Evolutionary conservation across 2,797 vertebrate species (phyloP), one percentile per base, ranked within the genome.

Genomic region (Psittacula echo): DNA sequence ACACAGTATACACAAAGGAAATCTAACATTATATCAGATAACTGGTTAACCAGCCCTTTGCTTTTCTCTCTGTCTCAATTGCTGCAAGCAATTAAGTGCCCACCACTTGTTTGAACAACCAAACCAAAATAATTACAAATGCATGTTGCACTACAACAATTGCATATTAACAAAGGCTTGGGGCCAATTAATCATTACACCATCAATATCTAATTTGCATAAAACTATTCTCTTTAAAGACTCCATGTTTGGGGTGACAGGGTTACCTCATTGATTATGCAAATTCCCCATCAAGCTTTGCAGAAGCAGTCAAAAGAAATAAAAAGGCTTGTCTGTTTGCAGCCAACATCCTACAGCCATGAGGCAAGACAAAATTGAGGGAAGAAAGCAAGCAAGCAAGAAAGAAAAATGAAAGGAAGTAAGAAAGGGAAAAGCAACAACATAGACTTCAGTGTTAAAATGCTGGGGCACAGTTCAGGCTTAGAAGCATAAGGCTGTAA

Each of bases 201-300:
- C 98, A 98, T 99, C 99, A 98, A 99, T 99, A 99, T 98, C 98
- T 99, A 98, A 99, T 99, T 99, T 99, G 98, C 99, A 99, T 99
- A 99, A 99, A 99, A 98, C 99, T 98, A 98, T 99, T 99, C 98
- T 98, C 98, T 98, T 99, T 99, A 99, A 99, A 98, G 98, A 98
- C 98, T 98, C 98, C 97, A 97, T 98, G 98, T 99, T 98, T 99
- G 98, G 98, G 98, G 98, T 99, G 99, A 99, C 98, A 98, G 98
- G 98, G 98, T 98, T 98, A 98, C 98, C 97, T 99, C 98, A 99
- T 99, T 98, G 99, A 99, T 99, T 99, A 99, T 99, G 99, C 97
- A 99, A 99, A 99, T 99, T 97, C 97, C 94, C 96, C 98, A 98
- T 99, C 98, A 98, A 98, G 98, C 98, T 98, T 98, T 98, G 98